phyloP scores from a whole-genome alignment of 2,797 vertebrate species.

The Gallinago nigripennis region DNA sequence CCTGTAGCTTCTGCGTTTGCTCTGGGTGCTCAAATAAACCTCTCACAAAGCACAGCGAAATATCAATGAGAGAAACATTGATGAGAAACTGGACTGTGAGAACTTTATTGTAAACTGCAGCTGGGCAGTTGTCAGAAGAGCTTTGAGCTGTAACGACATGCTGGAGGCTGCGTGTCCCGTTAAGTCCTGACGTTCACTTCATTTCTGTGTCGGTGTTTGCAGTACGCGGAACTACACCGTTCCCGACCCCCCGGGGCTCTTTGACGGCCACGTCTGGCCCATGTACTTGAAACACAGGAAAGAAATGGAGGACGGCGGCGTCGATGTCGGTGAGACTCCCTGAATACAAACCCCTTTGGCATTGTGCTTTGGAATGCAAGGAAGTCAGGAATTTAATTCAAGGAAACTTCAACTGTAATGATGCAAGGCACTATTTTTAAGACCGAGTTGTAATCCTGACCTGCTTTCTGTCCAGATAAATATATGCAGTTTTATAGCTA shows the following conservation, averaged over 20 bases:
- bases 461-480: neutral
- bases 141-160: neutral
- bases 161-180: rapidly evolving
- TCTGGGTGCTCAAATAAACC: neutral
- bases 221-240: constrained; percentile 87
- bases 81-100: neutral
- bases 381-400: neutral
- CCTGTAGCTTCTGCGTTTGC: neutral
- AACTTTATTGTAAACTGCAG: neutral
- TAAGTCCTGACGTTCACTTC: neutral
- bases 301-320: constrained; percentile 82
- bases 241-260: constrained; percentile 90
- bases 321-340: constrained; percentile 81
- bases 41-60: neutral
- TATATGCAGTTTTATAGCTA: neutral
- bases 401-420: neutral
- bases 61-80: no score
- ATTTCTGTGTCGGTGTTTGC: rapidly evolving
- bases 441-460: neutral
- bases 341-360: neutral
- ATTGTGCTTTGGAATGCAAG: neutral
- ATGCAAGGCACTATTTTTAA: neutral
- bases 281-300: constrained; percentile 91
- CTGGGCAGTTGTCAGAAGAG: neutral
- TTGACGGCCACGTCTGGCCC: constrained; percentile 94